Percentiles rank a stretch among this genome's conserved stretches.
Evolutionary conservation across 2,113 vertebrate species (phyloP).

Genomic region (Phyllostomus hastatus): DNA sequence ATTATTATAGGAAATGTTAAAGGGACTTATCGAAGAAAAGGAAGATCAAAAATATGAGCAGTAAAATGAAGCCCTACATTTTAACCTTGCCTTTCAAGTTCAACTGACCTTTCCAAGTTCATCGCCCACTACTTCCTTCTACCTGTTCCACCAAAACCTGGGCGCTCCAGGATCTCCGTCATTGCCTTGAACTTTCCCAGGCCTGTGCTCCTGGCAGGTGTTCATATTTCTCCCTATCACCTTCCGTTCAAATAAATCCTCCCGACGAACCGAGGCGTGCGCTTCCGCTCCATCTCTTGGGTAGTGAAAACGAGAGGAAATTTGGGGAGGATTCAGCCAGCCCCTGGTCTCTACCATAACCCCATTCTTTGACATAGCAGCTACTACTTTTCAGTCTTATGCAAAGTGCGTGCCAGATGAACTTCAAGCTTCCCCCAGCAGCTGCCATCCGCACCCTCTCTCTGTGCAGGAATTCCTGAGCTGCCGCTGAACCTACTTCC

Average conservation of each 20-base stretch:
- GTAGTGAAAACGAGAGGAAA: neutral
- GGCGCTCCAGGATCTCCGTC: neutral
- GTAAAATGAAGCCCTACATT: neutral
- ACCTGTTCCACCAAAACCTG: neutral
- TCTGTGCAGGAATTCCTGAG: neutral
- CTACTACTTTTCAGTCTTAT: neutral
- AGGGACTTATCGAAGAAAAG: too few species aligned
- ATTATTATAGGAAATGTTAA: too few species aligned
- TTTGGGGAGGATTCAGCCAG: neutral
- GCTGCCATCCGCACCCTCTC: too few species aligned
- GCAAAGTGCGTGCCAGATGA: neutral
- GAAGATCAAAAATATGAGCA: too few species aligned
- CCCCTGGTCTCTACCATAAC: neutral
- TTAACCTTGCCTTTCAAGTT: neutral
- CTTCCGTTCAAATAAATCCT: neutral
- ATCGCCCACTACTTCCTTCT: neutral
- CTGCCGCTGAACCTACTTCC: rapidly evolving
- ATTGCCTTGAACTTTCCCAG: neutral
- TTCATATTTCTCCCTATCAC: neutral
- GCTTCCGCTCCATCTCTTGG: neutral
- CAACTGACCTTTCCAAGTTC: neutral
- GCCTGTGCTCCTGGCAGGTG: neutral
- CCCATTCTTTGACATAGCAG: neutral
- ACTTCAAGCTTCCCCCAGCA: neutral
- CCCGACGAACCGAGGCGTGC: neutral